Evolutionary conservation across 2,888 invertebrate genomes (phyloP), one percentile per base, ranked within the genome.

Genomic region (Bellardia pandia): DNA sequence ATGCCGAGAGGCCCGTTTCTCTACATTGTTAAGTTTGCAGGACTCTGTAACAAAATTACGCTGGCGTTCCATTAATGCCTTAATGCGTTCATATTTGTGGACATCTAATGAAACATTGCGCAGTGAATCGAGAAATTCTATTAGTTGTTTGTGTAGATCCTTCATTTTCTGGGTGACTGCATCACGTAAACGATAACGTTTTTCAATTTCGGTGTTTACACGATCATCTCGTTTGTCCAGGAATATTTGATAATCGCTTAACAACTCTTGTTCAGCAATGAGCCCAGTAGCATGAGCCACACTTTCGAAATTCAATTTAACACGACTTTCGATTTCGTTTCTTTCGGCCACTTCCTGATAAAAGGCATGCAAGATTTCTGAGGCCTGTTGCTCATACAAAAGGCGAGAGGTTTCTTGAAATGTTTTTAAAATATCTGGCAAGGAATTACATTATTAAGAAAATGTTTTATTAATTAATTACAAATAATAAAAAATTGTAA

Each of bases 281-380:
- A 93, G 42, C 45, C 91, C 92, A 0, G 91, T 89, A 51, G 91
- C 89, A 62, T 92, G 92, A 16, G 91, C 90, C 2, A 92, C 89
- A 75, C 91, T 91, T 85, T 93, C 93, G 53, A 89, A 89, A 45
- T 93, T 91, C 0, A 72, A 1, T 5, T 91, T 90, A 72, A 90
- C 88, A 1, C 56, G 51, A 0, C 90, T 89, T 40, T 90, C 81
- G 5, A 90, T 88, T 11, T 90, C 88, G 2, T 90, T 86, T 40
- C 88, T 88, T 0, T 86, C 58, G 0, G 89, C 86, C 0, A 91
- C 81, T 62, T 92, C 91, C 0, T 88, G 88, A n/a, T 91, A 90
- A 82, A 90, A 92, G 5, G 92, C 91, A 14, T 90, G 80, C 5
- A 93, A 89, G 14, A 91, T 23, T 14, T 91, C 90, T 5, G 89